phyloP scores from a whole-genome alignment of 2,888 invertebrate genomes.

The Sarcophaga variegata region DNA sequence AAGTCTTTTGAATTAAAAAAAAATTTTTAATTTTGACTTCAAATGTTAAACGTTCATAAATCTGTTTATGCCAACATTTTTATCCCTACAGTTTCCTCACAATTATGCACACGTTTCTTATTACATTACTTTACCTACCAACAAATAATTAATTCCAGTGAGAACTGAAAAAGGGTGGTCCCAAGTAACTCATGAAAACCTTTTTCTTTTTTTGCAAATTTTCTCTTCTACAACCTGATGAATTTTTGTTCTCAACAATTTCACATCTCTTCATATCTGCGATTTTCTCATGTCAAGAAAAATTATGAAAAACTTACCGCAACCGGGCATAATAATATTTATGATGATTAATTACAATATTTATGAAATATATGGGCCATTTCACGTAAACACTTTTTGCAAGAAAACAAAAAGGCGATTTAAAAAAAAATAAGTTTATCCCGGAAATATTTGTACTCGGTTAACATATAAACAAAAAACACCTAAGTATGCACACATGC shows the following conservation, averaged over 20 bases:
- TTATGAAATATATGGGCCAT: slow-evolving; percentile 51
- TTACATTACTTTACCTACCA: not conserved
- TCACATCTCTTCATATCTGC: slow-evolving; percentile 9
- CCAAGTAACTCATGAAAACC: not conserved
- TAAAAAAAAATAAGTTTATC: slow-evolving; percentile 48
- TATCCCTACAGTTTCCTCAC: too few relatives aligned
- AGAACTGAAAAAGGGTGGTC: not conserved
- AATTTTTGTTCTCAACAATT: not conserved
- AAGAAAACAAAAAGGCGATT: slow-evolving; percentile 28
- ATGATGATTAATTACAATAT: slow-evolving; percentile 63
- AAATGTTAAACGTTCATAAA: too few relatives aligned
- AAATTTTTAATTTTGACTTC: too few relatives aligned
- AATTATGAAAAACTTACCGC: slow-evolving; percentile 11
- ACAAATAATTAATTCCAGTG: not conserved
- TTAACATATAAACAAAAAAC: slow-evolving; percentile 50
- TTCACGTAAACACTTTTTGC: slow-evolving; percentile 53
- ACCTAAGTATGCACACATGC: not conserved
- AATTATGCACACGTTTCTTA: not conserved
- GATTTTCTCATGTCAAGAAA: slow-evolving; percentile 40
- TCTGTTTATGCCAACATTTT: too few relatives aligned
- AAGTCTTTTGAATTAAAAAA: too few relatives aligned
- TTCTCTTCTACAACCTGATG: not conserved
- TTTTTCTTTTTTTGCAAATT: not conserved
- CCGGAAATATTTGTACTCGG: slow-evolving; percentile 70
- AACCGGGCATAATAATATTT: slow-evolving; percentile 19